Base-by-base conservation (phyloP, 2,888 invertebrate genomes). In the Lepas anatifera region DNA sequence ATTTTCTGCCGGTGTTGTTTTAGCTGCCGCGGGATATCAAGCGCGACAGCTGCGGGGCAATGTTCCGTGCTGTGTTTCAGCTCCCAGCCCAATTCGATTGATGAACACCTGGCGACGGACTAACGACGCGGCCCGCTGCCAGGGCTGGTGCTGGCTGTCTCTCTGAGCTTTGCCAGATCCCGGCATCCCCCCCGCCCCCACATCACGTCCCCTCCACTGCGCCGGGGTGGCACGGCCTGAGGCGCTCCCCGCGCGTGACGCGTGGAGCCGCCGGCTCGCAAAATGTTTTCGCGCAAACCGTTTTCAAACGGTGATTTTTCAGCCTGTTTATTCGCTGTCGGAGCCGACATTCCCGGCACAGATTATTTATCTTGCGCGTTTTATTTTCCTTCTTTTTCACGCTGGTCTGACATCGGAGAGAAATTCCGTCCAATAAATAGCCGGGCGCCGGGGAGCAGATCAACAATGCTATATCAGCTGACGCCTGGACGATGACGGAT, bases 301-400 rank as follows among this genome's bases (percentile, higher is more conserved):
- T 58, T 58, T 58, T 35, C 58, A 58, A 58, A 58, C 25, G 58
- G 32, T 18, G 58, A 58, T 58, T 58, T 58, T 58, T 58, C 58
- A 58, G 58, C 32, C 35, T 58, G 58, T 58, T 58, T 58, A 58
- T 58, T 58, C 58, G 58, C 58, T 58, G 58, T 58, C 58, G 35
- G 58, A 58, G 58, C 32, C 58, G 58, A 35, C 58, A 58, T 58
- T 58, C 58, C 58, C 58, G 35, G 58, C 58, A 58, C 58, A 58
- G 58, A 58, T 58, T 58, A 58, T 58, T 58, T 58, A 58, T 58
- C 58, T 58, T 32, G 32, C 22, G 58, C 58, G 58, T 58, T 58
- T 58, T 58, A 58, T 58, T 58, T 58, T 58, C 58, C 58, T 58
- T 58, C 58, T 58, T 58, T 58, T 58, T 58, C 58, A 58, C 58